Evolutionary conservation across 2,888 invertebrate species (phyloP), one percentile per base, ranked within the genome.

Genomic region (Conistra vaccinii): DNA sequence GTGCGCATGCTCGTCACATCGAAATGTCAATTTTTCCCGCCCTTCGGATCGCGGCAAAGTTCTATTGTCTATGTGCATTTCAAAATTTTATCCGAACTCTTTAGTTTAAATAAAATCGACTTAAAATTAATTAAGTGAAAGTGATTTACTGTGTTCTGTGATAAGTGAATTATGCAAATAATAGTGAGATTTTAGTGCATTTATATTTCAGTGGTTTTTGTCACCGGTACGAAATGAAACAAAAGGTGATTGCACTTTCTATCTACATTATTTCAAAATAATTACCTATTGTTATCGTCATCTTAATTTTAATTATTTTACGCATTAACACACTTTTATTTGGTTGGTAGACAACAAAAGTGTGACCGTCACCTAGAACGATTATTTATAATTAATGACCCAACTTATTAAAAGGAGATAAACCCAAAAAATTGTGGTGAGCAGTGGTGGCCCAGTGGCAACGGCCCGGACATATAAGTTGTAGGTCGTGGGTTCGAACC

Each of bases 11-110:
- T 90, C 84, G 92, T 91, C 87, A 76, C 71, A 69, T 76, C 84
- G 87, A 89, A 88, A 90, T 92, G 92, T 84, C 79, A 88, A 79
- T 84, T 88, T 79, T 91, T 91, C 89, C 88, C 87, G 90, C 88
- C 85, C 70, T 76, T 77, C 9, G 69, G 42, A 71, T 65, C 62
- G 79, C 78, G 69, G 32, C 62, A 70, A 79, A 80, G 57, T 72
- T 78, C 48, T 71, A 42, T 78, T 84, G 78, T 76, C 65, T 83
- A 75, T 78, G 84, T 60, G 35, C n/a, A 32, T 23, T 73, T 10
- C 2, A 35, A 45, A n/a, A 42, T 70, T 76, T 32, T 57, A 57
- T 76, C 69, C 65, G 65, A 78, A 80, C 69, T 76, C 48, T 76
- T 68, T 73, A 70, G 17, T 62, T 65, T 35, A 17, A 17, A 39